phyloP scores from a whole-genome alignment of 2,797 vertebrate species.

The Cossypha heuglini region DNA sequence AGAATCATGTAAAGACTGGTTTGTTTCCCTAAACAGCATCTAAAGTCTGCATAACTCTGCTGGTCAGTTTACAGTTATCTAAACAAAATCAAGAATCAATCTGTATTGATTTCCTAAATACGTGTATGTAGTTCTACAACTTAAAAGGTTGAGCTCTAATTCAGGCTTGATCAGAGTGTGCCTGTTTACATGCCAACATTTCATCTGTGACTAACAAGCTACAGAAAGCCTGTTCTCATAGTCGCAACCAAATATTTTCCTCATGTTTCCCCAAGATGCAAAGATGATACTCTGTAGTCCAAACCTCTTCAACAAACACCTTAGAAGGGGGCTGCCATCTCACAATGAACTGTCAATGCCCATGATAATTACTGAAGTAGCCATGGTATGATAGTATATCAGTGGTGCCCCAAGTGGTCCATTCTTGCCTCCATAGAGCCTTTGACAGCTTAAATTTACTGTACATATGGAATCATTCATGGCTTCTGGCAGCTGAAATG shows the following conservation, averaged over 20 bases:
- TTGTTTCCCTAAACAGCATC: neutral
- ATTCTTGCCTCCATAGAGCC: neutral
- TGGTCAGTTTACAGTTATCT: neutral
- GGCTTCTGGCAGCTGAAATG: neutral
- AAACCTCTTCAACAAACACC: neutral
- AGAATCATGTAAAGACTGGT: neutral
- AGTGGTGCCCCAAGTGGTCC: neutral
- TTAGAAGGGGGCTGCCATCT: neutral
- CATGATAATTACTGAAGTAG: neutral
- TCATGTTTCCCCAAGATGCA: neutral
- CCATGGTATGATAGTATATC: neutral
- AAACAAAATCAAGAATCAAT: neutral
- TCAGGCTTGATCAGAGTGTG: neutral
- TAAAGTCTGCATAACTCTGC: neutral
- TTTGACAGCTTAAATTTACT: neutral
- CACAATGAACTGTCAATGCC: neutral
- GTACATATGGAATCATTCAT: constrained; percentile 2
- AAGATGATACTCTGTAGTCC: neutral
- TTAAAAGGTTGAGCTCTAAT: neutral
- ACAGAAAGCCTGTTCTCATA: neutral
- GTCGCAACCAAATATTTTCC: neutral
- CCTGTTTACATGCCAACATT: neutral
- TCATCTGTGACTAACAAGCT: neutral
- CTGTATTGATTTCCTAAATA: neutral
- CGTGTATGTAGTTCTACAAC: neutral